Conservation (phyloP, 2,888 invertebrate genomes). For the Axea sp. region DNA sequence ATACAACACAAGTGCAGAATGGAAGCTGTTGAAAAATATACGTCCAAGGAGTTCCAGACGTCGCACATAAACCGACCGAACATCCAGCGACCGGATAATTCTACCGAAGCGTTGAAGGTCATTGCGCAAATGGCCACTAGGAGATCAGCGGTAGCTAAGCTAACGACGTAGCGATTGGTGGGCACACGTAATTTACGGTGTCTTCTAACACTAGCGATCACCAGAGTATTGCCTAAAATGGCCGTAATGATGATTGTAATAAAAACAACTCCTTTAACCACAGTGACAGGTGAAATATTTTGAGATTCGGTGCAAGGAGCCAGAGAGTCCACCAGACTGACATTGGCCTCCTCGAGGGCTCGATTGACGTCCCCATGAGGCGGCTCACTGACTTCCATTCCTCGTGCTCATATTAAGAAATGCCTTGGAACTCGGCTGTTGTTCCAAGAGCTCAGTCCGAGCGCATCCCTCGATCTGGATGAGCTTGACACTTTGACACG, state of each 20-base stretch:
- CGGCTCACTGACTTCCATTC: slow-evolving; percentile 73
- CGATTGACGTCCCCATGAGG: slow-evolving; percentile 67
- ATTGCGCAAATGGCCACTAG: slow-evolving; percentile 94
- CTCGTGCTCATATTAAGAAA: slow-evolving; percentile 61
- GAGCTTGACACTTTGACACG: slow-evolving; percentile 12
- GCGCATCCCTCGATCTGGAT: slow-evolving; percentile 3
- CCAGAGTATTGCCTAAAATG: slow-evolving; percentile 84
- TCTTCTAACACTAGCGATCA: slow-evolving; percentile 92
- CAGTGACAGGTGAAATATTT: slow-evolving; percentile 58
- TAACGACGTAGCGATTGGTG: slow-evolving; percentile 97
- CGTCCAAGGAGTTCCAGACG: slow-evolving; percentile 96
- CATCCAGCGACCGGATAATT: slow-evolving; percentile 90
- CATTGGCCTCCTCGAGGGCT: slow-evolving; percentile 58
- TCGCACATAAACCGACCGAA: slow-evolving; percentile 94
- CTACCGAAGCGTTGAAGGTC: slow-evolving; percentile 94
- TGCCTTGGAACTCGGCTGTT: slow-evolving; percentile 34
- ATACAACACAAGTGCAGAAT: slow-evolving; percentile 96
- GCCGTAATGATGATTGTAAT: slow-evolving; percentile 92
- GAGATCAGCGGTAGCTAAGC: slow-evolving; percentile 95
- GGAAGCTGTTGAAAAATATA: slow-evolving; percentile 94
- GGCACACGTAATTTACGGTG: slow-evolving; percentile 88
- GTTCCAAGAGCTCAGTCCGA: slow-evolving; percentile 48
- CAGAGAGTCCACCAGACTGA: slow-evolving; percentile 28
- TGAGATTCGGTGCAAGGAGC: slow-evolving; percentile 23
- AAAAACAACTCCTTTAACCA: slow-evolving; percentile 88